Evolutionary conservation across 2,888 invertebrate genomes (phyloP).

Genomic region (Agrotis puta): DNA sequence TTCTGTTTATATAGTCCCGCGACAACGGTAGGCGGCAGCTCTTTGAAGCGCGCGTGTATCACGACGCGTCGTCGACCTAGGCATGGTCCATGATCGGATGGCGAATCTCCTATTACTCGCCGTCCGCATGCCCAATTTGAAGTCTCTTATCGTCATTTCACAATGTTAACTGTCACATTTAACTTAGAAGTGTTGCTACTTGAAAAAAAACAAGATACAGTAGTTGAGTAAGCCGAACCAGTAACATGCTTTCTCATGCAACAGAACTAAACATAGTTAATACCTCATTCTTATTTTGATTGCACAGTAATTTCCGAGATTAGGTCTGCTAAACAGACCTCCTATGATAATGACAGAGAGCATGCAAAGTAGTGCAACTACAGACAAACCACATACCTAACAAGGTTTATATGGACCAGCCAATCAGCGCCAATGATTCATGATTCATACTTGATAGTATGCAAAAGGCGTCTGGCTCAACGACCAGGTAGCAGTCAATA

Average conservation of each 20-base stretch:
- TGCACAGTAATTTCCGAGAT: conserved; percentile 46
- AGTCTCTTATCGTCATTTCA: background rate
- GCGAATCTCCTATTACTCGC: no score
- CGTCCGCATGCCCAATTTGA: no score
- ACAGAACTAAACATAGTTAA: conserved; percentile 1
- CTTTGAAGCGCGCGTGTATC: no score
- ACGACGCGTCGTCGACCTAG: no score
- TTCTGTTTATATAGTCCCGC: no score
- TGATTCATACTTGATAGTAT: conserved; percentile 59
- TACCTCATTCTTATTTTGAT: conserved; percentile 38
- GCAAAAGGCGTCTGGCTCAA: conserved; percentile 52
- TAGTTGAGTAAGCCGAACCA: background rate
- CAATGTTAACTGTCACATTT: no score
- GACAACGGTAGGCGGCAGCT: no score
- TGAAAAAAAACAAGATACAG: background rate
- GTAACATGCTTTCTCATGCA: conserved; percentile 11
- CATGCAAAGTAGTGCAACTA: conserved; percentile 38
- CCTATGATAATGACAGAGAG: conserved; percentile 46
- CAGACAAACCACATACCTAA: conserved; percentile 40
- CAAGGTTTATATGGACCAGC: conserved; percentile 38
- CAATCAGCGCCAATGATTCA: conserved; percentile 46
- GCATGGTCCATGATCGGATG: no score
- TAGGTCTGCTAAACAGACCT: conserved; percentile 40
- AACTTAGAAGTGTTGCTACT: background rate
- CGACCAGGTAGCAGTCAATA: conserved; percentile 35